These are phyloP conservation scores for Sinonovacula constricta DNA, from an alignment of 1,140 invertebrate species.

Conservation along the genomic window DNA sequence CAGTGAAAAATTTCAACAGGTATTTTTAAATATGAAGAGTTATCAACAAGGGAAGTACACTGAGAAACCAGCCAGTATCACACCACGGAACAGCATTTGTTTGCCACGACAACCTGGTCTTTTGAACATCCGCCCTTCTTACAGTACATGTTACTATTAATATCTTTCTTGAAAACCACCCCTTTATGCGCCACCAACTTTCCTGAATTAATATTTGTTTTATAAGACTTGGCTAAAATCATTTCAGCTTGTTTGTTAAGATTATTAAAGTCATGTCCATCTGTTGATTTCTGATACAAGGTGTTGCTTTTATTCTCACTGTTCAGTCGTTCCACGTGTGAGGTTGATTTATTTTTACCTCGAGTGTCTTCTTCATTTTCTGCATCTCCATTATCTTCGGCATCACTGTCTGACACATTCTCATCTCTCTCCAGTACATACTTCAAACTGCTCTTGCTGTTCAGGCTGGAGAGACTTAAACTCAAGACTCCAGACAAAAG, in stretches of 20 bases:
- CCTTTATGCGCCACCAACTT: neutral
- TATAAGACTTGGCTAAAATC: slow-evolving; percentile 31
- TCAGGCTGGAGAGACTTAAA: slow-evolving; percentile 51
- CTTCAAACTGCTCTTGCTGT: slow-evolving; percentile 62
- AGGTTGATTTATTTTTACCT: slow-evolving; percentile 26
- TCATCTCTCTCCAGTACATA: slow-evolving; percentile 61
- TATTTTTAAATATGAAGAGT: too few relatives aligned
- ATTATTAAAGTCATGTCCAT: slow-evolving; percentile 24
- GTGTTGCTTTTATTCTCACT: slow-evolving; percentile 39
- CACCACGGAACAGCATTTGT: slow-evolving; percentile 74
- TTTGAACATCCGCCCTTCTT: slow-evolving; percentile 50
- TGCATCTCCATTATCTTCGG: slow-evolving; percentile 52
- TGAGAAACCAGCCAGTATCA: slow-evolving; percentile 58
- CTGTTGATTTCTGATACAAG: slow-evolving; percentile 38
- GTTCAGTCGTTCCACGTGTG: slow-evolving; percentile 39
- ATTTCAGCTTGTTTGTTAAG: slow-evolving; percentile 14
- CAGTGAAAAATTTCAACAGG: too few relatives aligned
- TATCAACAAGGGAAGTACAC: too few relatives aligned
- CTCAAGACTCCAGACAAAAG: slow-evolving; percentile 50
- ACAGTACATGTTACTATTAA: slow-evolving; percentile 69
- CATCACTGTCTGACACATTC: slow-evolving; percentile 60
- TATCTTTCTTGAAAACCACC: slow-evolving; percentile 58
- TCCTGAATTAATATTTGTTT: slow-evolving; percentile 3
- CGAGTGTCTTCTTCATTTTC: slow-evolving; percentile 29
- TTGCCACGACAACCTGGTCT: slow-evolving; percentile 62